Percentiles rank a stretch among this genome's conserved stretches.
Conservation (phyloP, 2,888 invertebrate species). For the Plemyria rubiginata region DNA sequence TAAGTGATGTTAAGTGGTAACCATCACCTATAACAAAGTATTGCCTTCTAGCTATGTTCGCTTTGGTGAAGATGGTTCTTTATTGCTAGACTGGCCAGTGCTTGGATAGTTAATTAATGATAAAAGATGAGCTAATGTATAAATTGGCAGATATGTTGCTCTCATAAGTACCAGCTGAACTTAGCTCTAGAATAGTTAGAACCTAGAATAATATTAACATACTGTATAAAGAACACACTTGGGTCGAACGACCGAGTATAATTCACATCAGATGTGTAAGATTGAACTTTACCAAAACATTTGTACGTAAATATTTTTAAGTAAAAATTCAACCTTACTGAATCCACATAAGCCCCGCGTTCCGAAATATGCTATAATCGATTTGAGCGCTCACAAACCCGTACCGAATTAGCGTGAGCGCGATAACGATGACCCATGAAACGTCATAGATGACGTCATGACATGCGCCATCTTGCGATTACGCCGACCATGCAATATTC, state of each 20-base stretch:
- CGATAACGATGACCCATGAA: too few relatives aligned
- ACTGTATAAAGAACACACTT: slow-evolving; percentile 40
- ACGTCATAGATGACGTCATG: too few relatives aligned
- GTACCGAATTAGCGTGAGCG: too few relatives aligned
- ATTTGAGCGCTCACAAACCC: too few relatives aligned
- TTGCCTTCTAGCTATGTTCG: too few relatives aligned
- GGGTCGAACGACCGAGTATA: slow-evolving; percentile 33
- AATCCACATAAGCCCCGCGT: too few relatives aligned
- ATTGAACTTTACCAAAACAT: background rate
- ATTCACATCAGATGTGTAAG: slow-evolving; percentile 7
- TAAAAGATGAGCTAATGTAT: slow-evolving; percentile 12
- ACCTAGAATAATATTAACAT: slow-evolving; percentile 20
- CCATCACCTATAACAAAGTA: too few relatives aligned
- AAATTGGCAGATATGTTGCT: slow-evolving; percentile 38
- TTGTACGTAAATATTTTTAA: background rate
- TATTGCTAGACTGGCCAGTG: slow-evolving; percentile 8
- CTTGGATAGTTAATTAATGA: background rate
- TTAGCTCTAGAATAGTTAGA: slow-evolving; percentile 23
- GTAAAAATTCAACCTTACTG: slow-evolving; percentile 12
- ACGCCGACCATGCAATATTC: too few relatives aligned
- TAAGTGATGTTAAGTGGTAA: too few relatives aligned
- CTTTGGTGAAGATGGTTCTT: too few relatives aligned
- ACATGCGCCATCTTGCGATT: too few relatives aligned
- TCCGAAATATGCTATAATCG: too few relatives aligned
- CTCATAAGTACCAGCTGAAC: slow-evolving; percentile 29